phyloP scores from a whole-genome alignment of 1,140 invertebrate species.

The Holotrichia oblita region DNA sequence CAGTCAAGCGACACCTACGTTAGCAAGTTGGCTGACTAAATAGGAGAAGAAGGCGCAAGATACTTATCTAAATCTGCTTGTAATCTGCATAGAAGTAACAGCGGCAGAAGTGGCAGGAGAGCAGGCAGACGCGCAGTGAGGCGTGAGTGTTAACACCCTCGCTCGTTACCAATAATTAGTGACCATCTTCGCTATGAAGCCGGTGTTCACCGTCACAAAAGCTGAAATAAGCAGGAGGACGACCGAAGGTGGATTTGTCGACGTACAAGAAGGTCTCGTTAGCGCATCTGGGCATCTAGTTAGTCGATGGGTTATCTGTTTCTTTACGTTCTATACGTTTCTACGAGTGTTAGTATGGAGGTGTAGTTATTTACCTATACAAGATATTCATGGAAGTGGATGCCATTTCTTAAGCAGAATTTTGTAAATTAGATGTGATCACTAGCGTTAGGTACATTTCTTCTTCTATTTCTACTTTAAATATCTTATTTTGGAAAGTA shows the following conservation, averaged over 20 bases:
- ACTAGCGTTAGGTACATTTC: too few species aligned
- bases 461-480: too few species aligned
- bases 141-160: constrained; percentile 15
- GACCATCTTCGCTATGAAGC: background rate
- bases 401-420: too few species aligned
- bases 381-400: too few species aligned
- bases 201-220: constrained; percentile 11
- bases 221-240: background rate
- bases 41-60: background rate
- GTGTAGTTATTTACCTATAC: too few species aligned
- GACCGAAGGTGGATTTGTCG: background rate
- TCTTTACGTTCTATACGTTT: background rate
- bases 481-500: too few species aligned
- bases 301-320: constrained; percentile 16
- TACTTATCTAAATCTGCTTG: constrained; percentile 20
- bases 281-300: background rate
- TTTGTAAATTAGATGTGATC: too few species aligned
- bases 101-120: background rate
- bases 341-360: background rate
- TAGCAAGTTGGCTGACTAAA: background rate
- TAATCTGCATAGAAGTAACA: constrained; percentile 16
- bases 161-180: constrained; percentile 12
- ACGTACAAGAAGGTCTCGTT: background rate
- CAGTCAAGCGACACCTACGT: background rate
- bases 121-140: background rate